Evolutionary conservation across 2,113 vertebrate genomes (phyloP).

Genomic region (Silurus asotus): DNA sequence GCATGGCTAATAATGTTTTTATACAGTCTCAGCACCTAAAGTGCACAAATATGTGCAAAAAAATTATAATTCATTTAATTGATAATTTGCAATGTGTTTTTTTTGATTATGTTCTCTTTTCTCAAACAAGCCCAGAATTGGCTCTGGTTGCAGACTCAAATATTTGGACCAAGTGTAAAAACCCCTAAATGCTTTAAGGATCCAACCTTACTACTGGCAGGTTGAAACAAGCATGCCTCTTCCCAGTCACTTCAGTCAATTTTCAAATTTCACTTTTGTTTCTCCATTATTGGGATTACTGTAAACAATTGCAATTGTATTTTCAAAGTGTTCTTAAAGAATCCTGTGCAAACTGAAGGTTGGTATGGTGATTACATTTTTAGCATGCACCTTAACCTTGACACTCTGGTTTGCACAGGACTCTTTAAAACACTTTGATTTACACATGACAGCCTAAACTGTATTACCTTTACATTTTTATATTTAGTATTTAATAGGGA

Average conservation of each 20-base stretch:
- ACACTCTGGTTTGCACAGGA: no score
- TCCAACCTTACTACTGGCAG: not conserved
- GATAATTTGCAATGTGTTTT: not conserved
- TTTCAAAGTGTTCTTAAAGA: no score
- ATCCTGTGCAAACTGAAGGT: no score
- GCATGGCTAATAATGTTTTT: not conserved
- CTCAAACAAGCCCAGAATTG: slow-evolving; percentile 1
- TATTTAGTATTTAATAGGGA: no score
- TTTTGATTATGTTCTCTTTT: not conserved
- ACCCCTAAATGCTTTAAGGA: not conserved
- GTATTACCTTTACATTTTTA: no score
- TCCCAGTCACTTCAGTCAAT: not conserved
- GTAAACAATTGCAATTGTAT: not conserved
- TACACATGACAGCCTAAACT: no score
- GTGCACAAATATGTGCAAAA: not conserved
- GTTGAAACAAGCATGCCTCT: not conserved
- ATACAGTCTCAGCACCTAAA: not conserved
- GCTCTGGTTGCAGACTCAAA: not conserved
- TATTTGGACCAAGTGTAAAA: slow-evolving; percentile 11
- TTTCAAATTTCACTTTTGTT: not conserved
- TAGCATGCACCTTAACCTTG: no score
- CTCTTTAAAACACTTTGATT: no score
- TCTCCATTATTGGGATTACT: not conserved
- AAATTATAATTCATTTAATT: not conserved
- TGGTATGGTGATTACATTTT: no score